A percentile compares a stretch with the other conserved stretches of the same genome.
Conservation (phyloP, 1,140 invertebrate genomes). For the Meteorus sp. region DNA sequence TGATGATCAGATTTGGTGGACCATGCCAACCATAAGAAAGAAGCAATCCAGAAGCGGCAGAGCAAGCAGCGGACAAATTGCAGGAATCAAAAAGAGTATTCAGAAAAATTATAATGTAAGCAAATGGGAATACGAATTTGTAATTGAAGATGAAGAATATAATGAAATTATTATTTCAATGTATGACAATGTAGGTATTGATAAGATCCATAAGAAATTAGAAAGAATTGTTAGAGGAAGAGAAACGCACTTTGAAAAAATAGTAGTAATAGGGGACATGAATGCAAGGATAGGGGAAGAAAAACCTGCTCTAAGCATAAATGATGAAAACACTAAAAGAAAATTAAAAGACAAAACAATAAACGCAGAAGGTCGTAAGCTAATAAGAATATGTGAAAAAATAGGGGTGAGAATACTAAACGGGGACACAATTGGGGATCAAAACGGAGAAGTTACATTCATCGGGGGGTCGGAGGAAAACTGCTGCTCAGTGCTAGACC, state of each 20-base stretch:
- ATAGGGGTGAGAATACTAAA: neutral
- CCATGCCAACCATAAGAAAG: constrained; percentile 20
- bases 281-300: no score
- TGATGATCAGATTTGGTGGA: constrained; percentile 19
- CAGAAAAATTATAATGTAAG: neutral
- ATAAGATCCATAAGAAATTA: no score
- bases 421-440: neutral
- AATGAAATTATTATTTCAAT: no score
- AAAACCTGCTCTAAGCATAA: no score
- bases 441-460: neutral
- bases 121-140: constrained; percentile 13
- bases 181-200: no score
- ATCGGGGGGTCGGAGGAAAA: neutral
- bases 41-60: constrained; percentile 28
- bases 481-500: neutral
- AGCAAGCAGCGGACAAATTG: constrained; percentile 27
- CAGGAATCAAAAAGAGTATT: constrained; percentile 25
- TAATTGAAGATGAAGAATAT: constrained; percentile 1
- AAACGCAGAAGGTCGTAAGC: neutral
- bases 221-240: no score
- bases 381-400: neutral
- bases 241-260: no score
- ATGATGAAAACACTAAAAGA: no score
- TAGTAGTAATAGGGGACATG: no score
- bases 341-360: no score